Percentiles rank a stretch among this genome's conserved stretches.
Conservation (phyloP, 2,888 invertebrate genomes). For the Onthophagus sagittarius region DNA sequence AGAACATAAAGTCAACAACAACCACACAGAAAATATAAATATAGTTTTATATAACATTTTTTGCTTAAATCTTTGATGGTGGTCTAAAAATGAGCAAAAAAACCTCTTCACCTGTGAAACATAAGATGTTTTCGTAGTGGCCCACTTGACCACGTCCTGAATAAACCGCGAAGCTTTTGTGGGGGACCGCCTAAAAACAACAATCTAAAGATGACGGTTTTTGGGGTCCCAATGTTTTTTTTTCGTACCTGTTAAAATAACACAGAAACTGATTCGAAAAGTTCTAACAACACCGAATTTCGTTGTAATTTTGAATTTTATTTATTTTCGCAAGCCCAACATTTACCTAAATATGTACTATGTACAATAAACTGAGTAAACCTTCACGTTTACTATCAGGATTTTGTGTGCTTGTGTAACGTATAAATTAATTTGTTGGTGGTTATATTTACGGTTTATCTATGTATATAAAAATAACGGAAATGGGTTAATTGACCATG, state of each 20-base stretch:
- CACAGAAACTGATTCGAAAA: constrained; percentile 7
- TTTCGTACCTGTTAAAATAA: constrained; percentile 20
- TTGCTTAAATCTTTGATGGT: neutral
- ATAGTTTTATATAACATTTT: neutral
- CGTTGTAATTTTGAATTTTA: neutral
- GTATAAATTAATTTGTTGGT: neutral
- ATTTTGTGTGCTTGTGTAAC: neutral
- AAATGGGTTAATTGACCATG: neutral
- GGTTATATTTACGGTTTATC: neutral
- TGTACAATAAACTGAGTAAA: neutral
- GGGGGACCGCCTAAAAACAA: constrained; percentile 30
- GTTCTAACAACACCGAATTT: neutral
- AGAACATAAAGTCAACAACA: constrained; percentile 12
- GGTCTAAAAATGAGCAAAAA: neutral
- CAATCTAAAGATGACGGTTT: constrained; percentile 11
- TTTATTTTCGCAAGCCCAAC: neutral
- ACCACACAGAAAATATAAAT: neutral
- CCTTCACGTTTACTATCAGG: neutral
- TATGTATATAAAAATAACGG: neutral
- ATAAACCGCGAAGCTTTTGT: constrained; percentile 29
- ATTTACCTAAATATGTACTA: neutral
- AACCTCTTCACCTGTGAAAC: constrained; percentile 18
- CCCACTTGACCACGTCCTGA: constrained; percentile 28
- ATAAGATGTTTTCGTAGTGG: constrained; percentile 28
- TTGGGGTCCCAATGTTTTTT: constrained; percentile 8